Conservation (phyloP, 2,888 invertebrate species). For the Yponomeuta evonymella region DNA sequence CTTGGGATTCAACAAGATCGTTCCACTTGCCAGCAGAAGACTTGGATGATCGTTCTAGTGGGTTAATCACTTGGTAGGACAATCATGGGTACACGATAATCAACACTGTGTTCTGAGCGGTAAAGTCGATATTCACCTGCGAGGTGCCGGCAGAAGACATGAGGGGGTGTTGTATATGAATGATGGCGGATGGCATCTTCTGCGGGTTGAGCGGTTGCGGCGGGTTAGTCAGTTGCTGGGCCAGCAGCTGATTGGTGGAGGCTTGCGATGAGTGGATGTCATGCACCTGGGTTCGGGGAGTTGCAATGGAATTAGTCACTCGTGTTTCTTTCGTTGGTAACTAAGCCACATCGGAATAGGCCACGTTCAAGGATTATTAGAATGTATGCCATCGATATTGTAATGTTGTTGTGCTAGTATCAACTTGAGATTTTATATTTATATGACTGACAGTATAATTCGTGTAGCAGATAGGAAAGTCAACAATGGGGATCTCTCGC, state of each 20-base stretch:
- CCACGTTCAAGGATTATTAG: too few species aligned
- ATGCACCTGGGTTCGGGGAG: constrained; percentile 30
- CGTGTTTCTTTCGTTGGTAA: background rate
- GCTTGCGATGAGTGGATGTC: constrained; percentile 49
- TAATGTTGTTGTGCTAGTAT: too few species aligned
- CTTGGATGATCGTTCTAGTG: background rate
- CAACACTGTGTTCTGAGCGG: too few species aligned
- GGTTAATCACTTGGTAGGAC: too few species aligned
- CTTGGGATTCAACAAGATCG: too few species aligned
- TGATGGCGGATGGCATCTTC: constrained; percentile 70
- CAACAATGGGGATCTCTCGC: too few species aligned
- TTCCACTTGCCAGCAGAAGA: background rate
- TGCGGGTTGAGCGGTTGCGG: constrained; percentile 70
- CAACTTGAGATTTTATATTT: too few species aligned
- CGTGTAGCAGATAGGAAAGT: too few species aligned
- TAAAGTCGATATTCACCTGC: constrained; percentile 39
- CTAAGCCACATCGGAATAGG: background rate
- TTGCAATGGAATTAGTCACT: background rate
- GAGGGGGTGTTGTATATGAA: constrained; percentile 70
- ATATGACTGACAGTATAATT: too few species aligned
- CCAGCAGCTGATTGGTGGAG: constrained; percentile 67
- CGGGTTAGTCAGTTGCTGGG: constrained; percentile 70
- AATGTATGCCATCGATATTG: too few species aligned
- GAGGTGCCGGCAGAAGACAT: constrained; percentile 61
- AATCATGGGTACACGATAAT: too few species aligned